phyloP scores from a whole-genome alignment of 2,888 invertebrate species.

The Spodoptera picta region DNA sequence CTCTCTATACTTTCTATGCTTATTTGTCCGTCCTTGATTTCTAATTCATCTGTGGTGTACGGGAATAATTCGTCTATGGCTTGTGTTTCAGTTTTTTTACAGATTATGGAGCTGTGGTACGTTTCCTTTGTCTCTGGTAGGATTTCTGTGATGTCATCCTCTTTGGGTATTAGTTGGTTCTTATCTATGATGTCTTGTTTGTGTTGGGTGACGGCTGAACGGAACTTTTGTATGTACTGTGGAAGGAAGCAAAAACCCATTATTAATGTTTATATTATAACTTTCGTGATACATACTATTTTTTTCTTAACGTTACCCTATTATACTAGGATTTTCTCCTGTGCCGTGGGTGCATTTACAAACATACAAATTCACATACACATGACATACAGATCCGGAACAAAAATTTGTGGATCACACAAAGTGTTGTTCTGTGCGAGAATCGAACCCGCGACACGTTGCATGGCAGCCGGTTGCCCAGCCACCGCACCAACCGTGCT shows the following conservation, averaged over 20 bases:
- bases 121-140: constrained; percentile 66
- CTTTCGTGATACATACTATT: too few relatives aligned
- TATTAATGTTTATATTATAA: too few relatives aligned
- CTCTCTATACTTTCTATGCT: constrained; percentile 77
- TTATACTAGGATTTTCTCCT: neutral
- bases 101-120: constrained; percentile 45
- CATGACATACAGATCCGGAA: too few relatives aligned
- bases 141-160: constrained; percentile 65
- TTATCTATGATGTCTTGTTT: constrained; percentile 71
- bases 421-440: too few relatives aligned
- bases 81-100: constrained; percentile 29
- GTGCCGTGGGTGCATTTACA: too few relatives aligned
- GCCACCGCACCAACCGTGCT: too few relatives aligned
- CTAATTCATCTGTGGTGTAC: constrained; percentile 61
- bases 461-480: too few relatives aligned
- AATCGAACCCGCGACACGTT: too few relatives aligned
- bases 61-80: constrained; percentile 73
- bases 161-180: constrained; percentile 67
- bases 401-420: too few relatives aligned
- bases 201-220: constrained; percentile 70
- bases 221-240: constrained; percentile 80
- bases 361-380: too few relatives aligned
- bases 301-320: too few relatives aligned
- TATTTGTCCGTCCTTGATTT: constrained; percentile 67
- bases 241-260: too few relatives aligned